Evolutionary conservation across 2,113 vertebrate genomes (phyloP).

Genomic region (Thamnaconus septentrionalis): DNA sequence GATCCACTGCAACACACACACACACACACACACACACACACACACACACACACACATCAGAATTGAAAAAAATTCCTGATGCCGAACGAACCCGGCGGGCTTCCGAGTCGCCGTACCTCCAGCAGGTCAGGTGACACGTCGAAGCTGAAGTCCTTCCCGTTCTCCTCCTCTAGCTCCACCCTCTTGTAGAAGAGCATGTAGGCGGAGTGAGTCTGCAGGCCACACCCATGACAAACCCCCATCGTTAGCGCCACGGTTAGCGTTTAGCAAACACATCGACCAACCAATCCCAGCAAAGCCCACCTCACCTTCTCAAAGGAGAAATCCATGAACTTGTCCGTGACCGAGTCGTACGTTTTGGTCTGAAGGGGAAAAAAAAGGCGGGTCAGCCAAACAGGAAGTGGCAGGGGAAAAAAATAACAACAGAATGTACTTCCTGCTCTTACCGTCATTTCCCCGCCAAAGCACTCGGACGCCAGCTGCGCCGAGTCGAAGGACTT

Average conservation of each 20-base stretch:
- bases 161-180: conserved; percentile 96
- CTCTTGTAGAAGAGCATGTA: conserved; percentile 99
- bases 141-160: conserved; percentile 92
- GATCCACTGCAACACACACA: conserved; percentile 86
- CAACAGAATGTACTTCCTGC: background rate
- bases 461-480: conserved; percentile 96
- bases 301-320: conserved; percentile 95
- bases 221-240: background rate
- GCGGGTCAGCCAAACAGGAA: background rate
- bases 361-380: conserved; percentile 78
- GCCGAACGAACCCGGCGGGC: too few relatives aligned
- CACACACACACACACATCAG: background rate
- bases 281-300: background rate
- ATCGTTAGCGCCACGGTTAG: background rate
- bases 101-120: conserved; percentile 77
- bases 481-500: conserved; percentile 98
- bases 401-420: rapidly evolving
- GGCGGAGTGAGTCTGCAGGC: conserved; percentile 92
- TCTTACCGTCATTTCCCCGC: conserved; percentile 96
- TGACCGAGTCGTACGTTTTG: conserved; percentile 98
- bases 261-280: too few relatives aligned
- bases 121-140: conserved; percentile 96
- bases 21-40: background rate
- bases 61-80: too few relatives aligned
- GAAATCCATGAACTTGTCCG: conserved; percentile 99